These are phyloP conservation scores for Pteruthius melanotis DNA, from an alignment of 2,113 vertebrate species.

Conservation along the genomic window DNA sequence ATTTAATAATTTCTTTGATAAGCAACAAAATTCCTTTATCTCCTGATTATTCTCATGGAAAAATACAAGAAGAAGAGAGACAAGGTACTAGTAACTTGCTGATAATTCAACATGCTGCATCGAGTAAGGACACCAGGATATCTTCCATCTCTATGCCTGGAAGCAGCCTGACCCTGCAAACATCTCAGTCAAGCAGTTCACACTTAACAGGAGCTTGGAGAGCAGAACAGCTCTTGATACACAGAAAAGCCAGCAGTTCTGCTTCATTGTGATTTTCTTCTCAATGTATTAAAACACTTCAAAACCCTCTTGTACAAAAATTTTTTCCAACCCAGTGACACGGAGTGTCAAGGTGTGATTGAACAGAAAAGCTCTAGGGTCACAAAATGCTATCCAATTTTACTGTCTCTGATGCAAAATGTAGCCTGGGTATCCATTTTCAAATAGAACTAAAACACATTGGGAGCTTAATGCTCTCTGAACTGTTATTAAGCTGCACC, in stretches of 20 bases:
- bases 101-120: neutral
- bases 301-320: neutral
- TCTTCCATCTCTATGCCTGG: neutral
- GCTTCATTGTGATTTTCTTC: neutral
- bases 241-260: neutral
- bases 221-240: neutral
- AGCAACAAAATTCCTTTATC: neutral
- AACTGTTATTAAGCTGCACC: neutral
- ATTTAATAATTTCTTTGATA: neutral
- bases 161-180: neutral
- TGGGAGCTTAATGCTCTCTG: neutral
- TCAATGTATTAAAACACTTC: neutral
- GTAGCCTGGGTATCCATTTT: conserved; percentile 29
- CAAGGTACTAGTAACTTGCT: neutral
- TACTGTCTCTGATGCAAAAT: neutral
- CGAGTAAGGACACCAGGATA: neutral
- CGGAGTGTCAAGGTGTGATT: neutral
- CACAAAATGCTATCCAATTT: neutral
- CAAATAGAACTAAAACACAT: neutral
- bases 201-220: neutral
- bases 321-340: neutral
- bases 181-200: neutral
- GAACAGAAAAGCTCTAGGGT: conserved; percentile 5
- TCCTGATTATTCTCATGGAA: neutral
- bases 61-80: neutral